Base-by-base conservation (phyloP, 2,113 vertebrate species). In the Hippocampus comes region DNA sequence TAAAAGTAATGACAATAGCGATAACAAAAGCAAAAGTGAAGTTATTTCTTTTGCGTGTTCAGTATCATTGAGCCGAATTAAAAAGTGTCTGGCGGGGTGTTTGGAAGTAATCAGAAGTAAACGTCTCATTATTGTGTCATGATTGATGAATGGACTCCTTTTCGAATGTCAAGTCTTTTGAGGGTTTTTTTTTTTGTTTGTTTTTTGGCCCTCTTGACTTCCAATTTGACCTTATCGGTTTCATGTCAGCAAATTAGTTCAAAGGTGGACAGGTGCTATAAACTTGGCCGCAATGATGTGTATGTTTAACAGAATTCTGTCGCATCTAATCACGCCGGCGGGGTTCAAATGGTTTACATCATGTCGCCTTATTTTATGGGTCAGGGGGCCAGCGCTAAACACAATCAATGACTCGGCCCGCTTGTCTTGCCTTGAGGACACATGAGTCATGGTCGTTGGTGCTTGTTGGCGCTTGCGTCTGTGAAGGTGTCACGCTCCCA, bases 321-420 rank as follows among this genome's bases (percentile, higher is more conserved):
- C 89, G 83, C 63, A 20, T 87, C 77, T 75, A 70, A 88, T 89
- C 63, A 86, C 83, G 63, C 66, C 87, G 73, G 77, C 71, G 70
- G 73, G 10, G 71, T 63, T 42, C 53, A 75, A 41, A 73, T 78
- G 79, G 86, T 89, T 88, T 86, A 88, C 86, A 86, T 88, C 87
- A 88, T n/a, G 85, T 89, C 87, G 84, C 74, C 73, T 70, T 85
- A 80, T 87, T 75, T 82, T 72, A 78, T 10, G 76, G 84, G 79
- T 83, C 85, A 85, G 61, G 60, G 74, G 84, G 79, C 75, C 81
- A 72, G 84, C 81, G 67, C 79, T 87, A 87, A 90, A 89, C 88
- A 87, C 78, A 89, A 86, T 86, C 89, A 89, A 70, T 67, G 82
- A 61, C 17, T 63, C 74, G 48, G 66, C 67, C 74, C 63, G 72